A percentile compares a stretch with the other conserved stretches of the same genome.
Evolutionary conservation across 1,140 invertebrate genomes (phyloP).

Genomic region (Andrena cerasifolii): DNA sequence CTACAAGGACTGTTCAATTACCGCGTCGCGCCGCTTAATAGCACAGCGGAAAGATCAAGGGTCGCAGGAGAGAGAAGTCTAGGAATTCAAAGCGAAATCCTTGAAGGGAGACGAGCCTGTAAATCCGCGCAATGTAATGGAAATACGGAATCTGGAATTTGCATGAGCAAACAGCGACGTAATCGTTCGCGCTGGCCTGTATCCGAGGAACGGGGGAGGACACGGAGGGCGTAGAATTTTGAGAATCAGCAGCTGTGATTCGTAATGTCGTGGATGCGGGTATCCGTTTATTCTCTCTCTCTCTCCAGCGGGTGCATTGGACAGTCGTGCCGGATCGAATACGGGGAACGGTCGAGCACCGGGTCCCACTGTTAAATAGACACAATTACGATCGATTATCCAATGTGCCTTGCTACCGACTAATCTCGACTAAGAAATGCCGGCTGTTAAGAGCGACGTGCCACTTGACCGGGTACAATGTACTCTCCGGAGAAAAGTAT

Average conservation of each 20-base stretch:
- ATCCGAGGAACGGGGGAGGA: neutral
- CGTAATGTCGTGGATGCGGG: conserved; percentile 5
- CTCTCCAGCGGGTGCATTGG: neutral
- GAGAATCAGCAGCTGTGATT: neutral
- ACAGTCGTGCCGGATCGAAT: neutral
- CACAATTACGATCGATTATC: conserved; percentile 74
- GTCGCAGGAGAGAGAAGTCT: neutral
- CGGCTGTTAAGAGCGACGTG: conserved; percentile 2
- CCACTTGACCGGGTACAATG: conserved; percentile 26
- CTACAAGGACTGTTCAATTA: too few relatives aligned
- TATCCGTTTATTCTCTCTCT: neutral
- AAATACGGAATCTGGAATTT: conserved; percentile 2
- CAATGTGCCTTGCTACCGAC: conserved; percentile 61
- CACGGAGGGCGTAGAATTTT: neutral
- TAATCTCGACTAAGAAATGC: conserved; percentile 60
- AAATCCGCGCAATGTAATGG: too few relatives aligned
- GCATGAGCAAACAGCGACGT: conserved; percentile 12
- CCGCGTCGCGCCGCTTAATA: neutral
- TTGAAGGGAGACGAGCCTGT: conserved; percentile 20
- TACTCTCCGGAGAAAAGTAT: neutral
- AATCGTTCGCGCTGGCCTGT: neutral
- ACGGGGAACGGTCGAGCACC: conserved; percentile 6
- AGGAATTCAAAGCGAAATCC: conserved; percentile 39
- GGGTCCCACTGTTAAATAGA: conserved; percentile 63
- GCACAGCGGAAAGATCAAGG: conserved; percentile 2